phyloP scores from a whole-genome alignment of 1,140 invertebrate genomes.

The Mylabris phalerata region DNA sequence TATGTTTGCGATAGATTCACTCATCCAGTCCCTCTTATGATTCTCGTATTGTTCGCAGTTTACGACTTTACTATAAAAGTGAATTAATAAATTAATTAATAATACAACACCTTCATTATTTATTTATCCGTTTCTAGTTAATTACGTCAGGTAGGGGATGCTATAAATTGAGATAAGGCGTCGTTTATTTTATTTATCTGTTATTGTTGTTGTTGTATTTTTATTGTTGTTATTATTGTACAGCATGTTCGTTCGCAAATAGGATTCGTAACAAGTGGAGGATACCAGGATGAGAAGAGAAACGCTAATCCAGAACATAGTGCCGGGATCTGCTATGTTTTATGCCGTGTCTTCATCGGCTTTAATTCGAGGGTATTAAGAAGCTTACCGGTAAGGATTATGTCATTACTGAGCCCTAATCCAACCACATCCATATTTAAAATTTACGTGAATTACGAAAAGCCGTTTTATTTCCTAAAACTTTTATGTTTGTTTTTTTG shows the following conservation, averaged over 20 bases:
- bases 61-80: too few relatives aligned
- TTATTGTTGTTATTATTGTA: background rate
- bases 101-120: too few relatives aligned
- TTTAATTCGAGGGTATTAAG: slow-evolving; percentile 26
- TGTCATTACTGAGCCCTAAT: slow-evolving; percentile 25
- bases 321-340: slow-evolving; percentile 23
- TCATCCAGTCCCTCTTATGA: too few relatives aligned
- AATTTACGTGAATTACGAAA: slow-evolving; percentile 20
- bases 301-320: slow-evolving; percentile 19
- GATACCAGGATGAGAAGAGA: background rate
- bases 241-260: background rate
- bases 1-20: too few relatives aligned
- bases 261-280: background rate
- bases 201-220: background rate
- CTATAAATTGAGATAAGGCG: background rate
- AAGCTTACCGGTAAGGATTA: slow-evolving; percentile 25
- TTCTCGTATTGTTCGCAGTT: too few relatives aligned
- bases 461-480: background rate
- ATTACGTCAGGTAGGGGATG: too few relatives aligned
- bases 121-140: too few relatives aligned
- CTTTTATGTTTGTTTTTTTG: background rate
- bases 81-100: too few relatives aligned
- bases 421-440: slow-evolving; percentile 25
- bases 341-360: slow-evolving; percentile 27
- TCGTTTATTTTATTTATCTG: background rate